phyloP scores from a whole-genome alignment of 2,113 vertebrate genomes.

The Morone chrysops region DNA sequence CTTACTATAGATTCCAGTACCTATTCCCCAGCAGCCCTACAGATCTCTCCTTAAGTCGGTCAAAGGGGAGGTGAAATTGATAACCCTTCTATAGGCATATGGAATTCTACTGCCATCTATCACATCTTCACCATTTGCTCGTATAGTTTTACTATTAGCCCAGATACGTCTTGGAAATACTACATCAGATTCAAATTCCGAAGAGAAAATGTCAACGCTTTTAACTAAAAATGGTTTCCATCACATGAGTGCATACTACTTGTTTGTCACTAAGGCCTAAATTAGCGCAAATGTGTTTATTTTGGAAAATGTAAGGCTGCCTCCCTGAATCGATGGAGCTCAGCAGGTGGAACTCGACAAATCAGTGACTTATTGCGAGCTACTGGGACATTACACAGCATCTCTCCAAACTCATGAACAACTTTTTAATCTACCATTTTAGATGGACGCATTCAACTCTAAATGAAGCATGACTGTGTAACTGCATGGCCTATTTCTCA shows the following conservation, averaged over 20 bases:
- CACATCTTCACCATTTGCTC: neutral
- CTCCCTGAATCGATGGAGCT: neutral
- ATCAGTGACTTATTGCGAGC: neutral
- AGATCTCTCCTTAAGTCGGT: neutral
- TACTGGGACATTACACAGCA: neutral
- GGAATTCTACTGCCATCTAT: constrained; percentile 3
- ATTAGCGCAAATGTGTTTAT: neutral
- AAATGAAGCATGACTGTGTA: constrained; percentile 39
- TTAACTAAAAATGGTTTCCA: neutral
- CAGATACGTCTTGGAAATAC: no score
- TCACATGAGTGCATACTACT: neutral
- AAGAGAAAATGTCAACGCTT: neutral
- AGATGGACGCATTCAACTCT: constrained; percentile 20
- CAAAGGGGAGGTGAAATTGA: neutral
- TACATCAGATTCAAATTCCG: neutral
- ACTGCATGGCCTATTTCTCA: constrained; percentile 18
- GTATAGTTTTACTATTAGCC: no score
- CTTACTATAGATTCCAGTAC: constrained; percentile 41
- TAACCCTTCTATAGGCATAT: neutral
- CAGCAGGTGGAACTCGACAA: neutral
- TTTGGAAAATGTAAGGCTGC: neutral
- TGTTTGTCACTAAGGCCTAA: neutral
- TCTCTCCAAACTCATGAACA: constrained; percentile 6
- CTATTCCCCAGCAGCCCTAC: neutral
- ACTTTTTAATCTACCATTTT: constrained; percentile 34